Base-by-base conservation (phyloP, 2,113 vertebrate species). In the Burhinus bistriatus region DNA sequence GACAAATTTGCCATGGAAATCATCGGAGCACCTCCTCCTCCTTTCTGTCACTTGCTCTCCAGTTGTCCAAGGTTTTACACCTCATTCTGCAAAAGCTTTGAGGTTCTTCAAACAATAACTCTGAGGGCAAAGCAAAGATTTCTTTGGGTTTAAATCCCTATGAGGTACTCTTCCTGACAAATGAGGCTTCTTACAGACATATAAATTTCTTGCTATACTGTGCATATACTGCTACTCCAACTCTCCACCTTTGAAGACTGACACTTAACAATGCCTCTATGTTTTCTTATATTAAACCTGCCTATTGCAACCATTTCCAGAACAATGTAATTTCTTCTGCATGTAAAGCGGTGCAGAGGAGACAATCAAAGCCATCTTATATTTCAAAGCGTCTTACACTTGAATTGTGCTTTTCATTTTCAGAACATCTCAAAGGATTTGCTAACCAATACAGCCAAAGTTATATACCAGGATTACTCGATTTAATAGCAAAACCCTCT, bases 391-490 rank as follows among this genome's bases (percentile, higher is more conserved):
- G 18, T 52, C 76, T 83, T 42, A 25, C 8, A 4, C 62, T 14
- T 42, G 57, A 70, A 76, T 3, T 5, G 19, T 40, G n/a, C n/a
- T 95, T 89, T 80, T 57, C 26, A 4, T 52, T 89, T 81, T 34
- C 42, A 62, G 38, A 84, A 34, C 8, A 38, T 23, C 38, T 49
- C 18, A 42, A 45, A 45, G 68, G 36, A 52, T 6, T 40, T 29
- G 4, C 44, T 36, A 69, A n/a, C 38, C 2, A 2, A 32, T 14
- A 55, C 15, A 61, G 51, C 19, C 30, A 6, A 18, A 51, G 65
- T 34, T n/a, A 23, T 25, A 42, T 4, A 49, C 4, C 0, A 0
- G 5, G 25, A 51, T 45, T n/a, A 29, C 9, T 34, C 2, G 0
- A 65, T 42, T 80, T 68, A 65, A 72, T 2, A 72, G 29, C 66